Percentiles rank a stretch among this genome's conserved stretches.
These are phyloP conservation scores for Thunnus thynnus DNA, from an alignment of 2,113 vertebrate genomes.

Conservation along the genomic window DNA sequence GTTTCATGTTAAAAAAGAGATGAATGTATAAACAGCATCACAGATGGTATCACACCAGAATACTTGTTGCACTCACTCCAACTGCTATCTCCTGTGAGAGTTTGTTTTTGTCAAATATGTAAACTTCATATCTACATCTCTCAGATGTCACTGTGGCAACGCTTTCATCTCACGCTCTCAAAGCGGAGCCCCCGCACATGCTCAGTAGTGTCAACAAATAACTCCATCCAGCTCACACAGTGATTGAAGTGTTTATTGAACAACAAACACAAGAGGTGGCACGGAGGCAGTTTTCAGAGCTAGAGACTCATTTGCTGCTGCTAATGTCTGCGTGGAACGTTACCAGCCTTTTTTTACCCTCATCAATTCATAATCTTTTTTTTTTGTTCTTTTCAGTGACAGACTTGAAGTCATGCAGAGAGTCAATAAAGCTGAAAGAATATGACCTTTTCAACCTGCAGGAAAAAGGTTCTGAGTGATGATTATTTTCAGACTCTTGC, in stretches of 20 bases:
- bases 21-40: neutral
- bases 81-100: slow-evolving; percentile 20
- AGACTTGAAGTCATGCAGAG: slow-evolving; percentile 5
- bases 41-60: slow-evolving; percentile 33
- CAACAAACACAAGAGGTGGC: slow-evolving; percentile 47
- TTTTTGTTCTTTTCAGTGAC: neutral
- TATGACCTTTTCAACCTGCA: slow-evolving; percentile 8
- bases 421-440: slow-evolving; percentile 9
- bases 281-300: slow-evolving; percentile 6
- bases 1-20: slow-evolving; percentile 37
- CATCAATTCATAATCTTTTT: neutral
- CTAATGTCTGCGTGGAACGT: neutral
- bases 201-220: slow-evolving; percentile 53
- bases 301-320: neutral
- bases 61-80: slow-evolving; percentile 24
- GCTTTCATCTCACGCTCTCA: slow-evolving; percentile 21
- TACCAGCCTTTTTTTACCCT: neutral
- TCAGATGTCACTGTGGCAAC: slow-evolving; percentile 53
- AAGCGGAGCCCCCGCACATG: slow-evolving; percentile 35
- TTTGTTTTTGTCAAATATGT: slow-evolving; percentile 53
- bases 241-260: slow-evolving; percentile 58
- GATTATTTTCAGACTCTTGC: slow-evolving; percentile 1
- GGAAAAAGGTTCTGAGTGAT: neutral
- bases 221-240: slow-evolving; percentile 16
- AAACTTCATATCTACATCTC: slow-evolving; percentile 58